A percentile compares a stretch with the other conserved stretches of the same genome.
These are phyloP conservation scores for Leguminivora glycinivorella DNA, from an alignment of 1,140 invertebrate species.

Conservation along the genomic window DNA sequence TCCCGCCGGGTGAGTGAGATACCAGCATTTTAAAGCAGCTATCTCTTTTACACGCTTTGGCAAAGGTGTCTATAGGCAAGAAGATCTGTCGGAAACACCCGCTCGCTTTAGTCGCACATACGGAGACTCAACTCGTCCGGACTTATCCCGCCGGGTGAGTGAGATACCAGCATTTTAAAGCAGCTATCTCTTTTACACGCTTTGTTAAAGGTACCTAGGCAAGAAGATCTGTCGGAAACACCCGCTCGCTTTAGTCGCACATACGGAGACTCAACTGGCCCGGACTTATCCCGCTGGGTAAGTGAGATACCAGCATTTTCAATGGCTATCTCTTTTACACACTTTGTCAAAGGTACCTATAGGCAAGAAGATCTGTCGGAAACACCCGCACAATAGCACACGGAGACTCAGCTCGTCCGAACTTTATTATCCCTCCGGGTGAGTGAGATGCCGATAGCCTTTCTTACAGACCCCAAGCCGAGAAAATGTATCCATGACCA, in stretches of 20 bases:
- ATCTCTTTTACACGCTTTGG: too few species aligned
- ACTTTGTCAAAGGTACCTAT: too few species aligned
- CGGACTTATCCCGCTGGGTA: constrained; percentile 92
- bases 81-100: constrained; percentile 95
- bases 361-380: constrained; percentile 93
- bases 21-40: too few species aligned
- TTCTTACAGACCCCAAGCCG: too few species aligned
- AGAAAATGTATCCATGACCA: too few species aligned
- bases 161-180: neutral
- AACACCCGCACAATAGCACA: constrained; percentile 90
- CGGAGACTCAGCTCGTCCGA: constrained; percentile 92
- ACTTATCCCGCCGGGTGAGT: constrained; percentile 91
- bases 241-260: constrained; percentile 87
- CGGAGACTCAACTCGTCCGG: constrained; percentile 92
- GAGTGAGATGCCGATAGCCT: constrained; percentile 30
- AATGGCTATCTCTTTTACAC: too few species aligned
- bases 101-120: constrained; percentile 88
- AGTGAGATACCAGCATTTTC: constrained; percentile 28
- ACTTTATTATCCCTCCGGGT: constrained; percentile 94
- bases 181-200: too few species aligned
- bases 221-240: constrained; percentile 95
- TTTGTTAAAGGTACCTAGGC: too few species aligned
- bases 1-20: constrained; percentile 84
- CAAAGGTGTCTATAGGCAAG: too few species aligned
- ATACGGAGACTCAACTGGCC: constrained; percentile 94